phyloP scores from a whole-genome alignment of 2,888 invertebrate genomes.

The Ormyrus labotus region DNA sequence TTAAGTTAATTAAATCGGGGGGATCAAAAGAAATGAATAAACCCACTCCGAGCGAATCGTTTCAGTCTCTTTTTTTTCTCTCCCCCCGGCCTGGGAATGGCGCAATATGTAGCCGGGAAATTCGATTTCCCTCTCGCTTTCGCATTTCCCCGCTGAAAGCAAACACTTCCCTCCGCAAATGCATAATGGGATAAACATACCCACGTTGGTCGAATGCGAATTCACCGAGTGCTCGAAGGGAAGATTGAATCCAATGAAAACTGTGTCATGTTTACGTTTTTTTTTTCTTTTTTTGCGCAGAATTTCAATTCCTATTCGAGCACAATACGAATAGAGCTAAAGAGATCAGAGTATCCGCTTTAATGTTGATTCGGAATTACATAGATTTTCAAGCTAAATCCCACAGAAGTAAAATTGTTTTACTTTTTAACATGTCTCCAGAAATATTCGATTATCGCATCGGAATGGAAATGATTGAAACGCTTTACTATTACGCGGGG shows the following conservation, averaged over 20 bases:
- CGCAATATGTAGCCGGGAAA: background rate
- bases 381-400: no score
- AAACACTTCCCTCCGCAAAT: background rate
- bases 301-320: no score
- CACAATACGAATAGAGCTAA: no score
- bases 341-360: no score
- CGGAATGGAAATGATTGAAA: background rate
- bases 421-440: no score
- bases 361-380: no score
- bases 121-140: background rate
- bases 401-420: no score
- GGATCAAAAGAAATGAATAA: no score
- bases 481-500: no score
- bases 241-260: background rate
- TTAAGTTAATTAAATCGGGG: no score
- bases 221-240: background rate
- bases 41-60: background rate
- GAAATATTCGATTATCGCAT: background rate
- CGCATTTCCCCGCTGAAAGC: background rate
- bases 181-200: slow-evolving; percentile 8
- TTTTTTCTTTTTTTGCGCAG: background rate
- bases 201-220: background rate
- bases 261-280: background rate
- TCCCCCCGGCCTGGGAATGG: background rate
- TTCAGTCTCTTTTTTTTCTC: background rate